A percentile compares a stretch with the other conserved stretches of the same genome.
Evolutionary conservation across 2,888 invertebrate genomes (phyloP).

Genomic region (Steinernema hermaphroditum): DNA sequence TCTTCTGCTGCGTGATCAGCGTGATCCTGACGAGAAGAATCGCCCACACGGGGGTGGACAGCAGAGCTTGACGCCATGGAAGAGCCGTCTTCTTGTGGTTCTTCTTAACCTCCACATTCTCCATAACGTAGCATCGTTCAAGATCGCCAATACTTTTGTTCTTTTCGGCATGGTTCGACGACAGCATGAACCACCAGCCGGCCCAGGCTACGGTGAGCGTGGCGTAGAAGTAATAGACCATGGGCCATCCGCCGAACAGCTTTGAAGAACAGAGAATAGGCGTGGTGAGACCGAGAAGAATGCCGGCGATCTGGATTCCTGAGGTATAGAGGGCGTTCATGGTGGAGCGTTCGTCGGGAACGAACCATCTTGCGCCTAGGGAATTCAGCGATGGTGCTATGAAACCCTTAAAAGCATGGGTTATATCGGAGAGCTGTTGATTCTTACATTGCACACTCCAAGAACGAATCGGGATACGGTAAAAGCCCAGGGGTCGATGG

Average conservation of each 20-base stretch:
- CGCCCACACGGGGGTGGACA: neutral
- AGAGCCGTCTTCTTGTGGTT: neutral
- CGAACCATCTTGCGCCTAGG: conserved; percentile 51
- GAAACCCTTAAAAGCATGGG: conserved; percentile 40
- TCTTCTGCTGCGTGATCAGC: neutral
- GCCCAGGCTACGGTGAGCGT: conserved; percentile 13
- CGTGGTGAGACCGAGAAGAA: conserved; percentile 44
- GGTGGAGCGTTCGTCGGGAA: conserved; percentile 49
- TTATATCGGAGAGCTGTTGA: too few relatives aligned
- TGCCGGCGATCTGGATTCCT: conserved; percentile 52
- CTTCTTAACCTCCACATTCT: conserved; percentile 9
- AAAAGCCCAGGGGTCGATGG: conserved; percentile 42
- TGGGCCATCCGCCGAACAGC: conserved; percentile 52
- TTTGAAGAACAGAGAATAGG: conserved; percentile 44
- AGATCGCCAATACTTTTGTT: conserved; percentile 39
- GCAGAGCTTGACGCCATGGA: neutral
- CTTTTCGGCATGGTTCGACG: neutral
- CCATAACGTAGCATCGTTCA: conserved; percentile 41
- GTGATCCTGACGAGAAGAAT: neutral
- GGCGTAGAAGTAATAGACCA: conserved; percentile 56
- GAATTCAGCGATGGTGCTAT: conserved; percentile 48
- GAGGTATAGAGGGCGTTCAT: conserved; percentile 57
- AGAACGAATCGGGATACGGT: conserved; percentile 49
- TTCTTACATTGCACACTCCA: conserved; percentile 49
- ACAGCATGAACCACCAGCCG: neutral